These are phyloP conservation scores for Phainopepla nitens DNA, from an alignment of 2,113 vertebrate genomes.

Conservation along the genomic window DNA sequence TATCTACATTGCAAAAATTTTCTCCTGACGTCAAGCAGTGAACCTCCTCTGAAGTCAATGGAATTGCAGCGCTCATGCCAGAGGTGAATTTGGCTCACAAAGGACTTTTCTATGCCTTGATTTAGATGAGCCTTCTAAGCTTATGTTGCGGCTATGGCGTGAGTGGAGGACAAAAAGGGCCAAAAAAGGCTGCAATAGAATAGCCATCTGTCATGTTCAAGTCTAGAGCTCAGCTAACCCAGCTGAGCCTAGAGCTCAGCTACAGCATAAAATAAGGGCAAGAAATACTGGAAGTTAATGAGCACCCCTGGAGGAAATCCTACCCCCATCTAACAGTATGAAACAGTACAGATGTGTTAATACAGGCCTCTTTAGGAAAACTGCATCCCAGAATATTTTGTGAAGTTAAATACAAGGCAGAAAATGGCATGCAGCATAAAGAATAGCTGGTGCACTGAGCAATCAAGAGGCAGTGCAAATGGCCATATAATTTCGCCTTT, in stretches of 20 bases:
- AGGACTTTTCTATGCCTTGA: not conserved
- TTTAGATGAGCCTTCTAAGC: conserved; percentile 2
- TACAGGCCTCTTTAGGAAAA: not conserved
- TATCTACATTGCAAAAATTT: conserved; percentile 27
- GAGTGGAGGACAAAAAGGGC: not conserved
- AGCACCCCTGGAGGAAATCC: not conserved
- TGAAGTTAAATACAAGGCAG: conserved; percentile 37
- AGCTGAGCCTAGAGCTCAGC: not conserved
- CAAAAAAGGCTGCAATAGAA: not conserved
- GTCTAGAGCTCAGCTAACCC: not conserved
- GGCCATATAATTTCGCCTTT: conserved; percentile 57
- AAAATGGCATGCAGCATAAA: conserved; percentile 32
- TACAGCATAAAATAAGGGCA: not conserved
- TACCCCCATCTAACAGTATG: not conserved
- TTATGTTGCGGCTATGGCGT: not conserved
- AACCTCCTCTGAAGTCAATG: conserved; percentile 7
- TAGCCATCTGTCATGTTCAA: not conserved
- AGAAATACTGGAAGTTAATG: not conserved
- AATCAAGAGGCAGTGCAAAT: conserved; percentile 57
- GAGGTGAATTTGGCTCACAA: not conserved
- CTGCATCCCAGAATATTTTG: conserved; percentile 22
- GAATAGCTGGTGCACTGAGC: conserved; percentile 51
- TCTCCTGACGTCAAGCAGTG: not conserved
- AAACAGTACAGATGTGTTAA: conserved; percentile 10
- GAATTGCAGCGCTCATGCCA: conserved; percentile 11